Conservation (phyloP, 2,113 vertebrate genomes). For the Gyps fulvus region DNA sequence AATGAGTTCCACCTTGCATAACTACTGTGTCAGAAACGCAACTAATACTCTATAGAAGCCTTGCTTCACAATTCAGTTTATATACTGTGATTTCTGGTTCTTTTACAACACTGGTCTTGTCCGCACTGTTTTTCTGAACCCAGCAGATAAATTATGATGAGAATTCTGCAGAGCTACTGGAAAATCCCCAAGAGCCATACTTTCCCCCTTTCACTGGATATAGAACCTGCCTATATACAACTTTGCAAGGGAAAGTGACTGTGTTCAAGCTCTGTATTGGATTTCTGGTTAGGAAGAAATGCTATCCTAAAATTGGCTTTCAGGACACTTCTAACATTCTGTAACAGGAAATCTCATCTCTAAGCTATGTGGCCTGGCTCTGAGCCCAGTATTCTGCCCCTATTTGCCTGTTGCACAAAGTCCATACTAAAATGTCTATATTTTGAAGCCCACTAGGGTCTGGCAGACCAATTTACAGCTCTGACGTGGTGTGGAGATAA, state of each 20-base stretch:
- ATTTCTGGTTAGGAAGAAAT: background rate
- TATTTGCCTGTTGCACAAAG: background rate
- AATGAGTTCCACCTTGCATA: background rate
- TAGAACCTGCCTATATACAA: background rate
- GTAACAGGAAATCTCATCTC: background rate
- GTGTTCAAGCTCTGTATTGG: background rate
- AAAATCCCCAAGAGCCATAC: background rate
- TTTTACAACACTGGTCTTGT: background rate
- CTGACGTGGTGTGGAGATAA: background rate
- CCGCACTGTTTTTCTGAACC: background rate
- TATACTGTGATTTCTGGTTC: background rate
- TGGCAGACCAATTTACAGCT: background rate
- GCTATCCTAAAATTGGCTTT: background rate
- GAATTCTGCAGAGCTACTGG: background rate
- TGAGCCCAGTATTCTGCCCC: background rate
- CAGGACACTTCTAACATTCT: background rate
- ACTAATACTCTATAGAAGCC: background rate
- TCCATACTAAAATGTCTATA: background rate
- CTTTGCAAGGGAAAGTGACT: background rate
- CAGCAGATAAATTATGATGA: background rate
- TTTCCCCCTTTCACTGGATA: background rate
- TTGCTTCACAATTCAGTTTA: background rate
- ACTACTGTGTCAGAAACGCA: background rate
- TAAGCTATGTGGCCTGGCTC: background rate
- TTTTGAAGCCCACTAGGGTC: background rate